Evolutionary conservation across 2,888 invertebrate species (phyloP).

Genomic region (Blastobasis lacticolella): DNA sequence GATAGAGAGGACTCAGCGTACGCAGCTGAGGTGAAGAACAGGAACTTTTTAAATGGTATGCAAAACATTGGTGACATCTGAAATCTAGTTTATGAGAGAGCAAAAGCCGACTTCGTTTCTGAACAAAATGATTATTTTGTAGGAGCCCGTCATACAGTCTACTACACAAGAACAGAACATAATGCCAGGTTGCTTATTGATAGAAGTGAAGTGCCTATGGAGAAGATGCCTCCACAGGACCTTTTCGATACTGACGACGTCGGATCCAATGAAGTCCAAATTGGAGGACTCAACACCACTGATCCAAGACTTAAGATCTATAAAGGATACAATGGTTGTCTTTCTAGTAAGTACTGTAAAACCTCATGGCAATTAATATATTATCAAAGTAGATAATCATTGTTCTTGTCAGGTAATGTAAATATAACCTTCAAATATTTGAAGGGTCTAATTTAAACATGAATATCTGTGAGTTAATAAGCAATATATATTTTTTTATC

Average conservation of each 20-base stretch:
- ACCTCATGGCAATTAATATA: neutral
- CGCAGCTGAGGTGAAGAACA: slow-evolving; percentile 83
- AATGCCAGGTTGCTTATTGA: slow-evolving; percentile 84
- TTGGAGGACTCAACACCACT: slow-evolving; percentile 89
- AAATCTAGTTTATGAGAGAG: no score
- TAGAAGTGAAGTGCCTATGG: slow-evolving; percentile 81
- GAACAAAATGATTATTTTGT: slow-evolving; percentile 18
- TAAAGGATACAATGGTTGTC: slow-evolving; percentile 90
- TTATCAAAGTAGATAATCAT: no score
- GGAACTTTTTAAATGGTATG: slow-evolving; percentile 88
- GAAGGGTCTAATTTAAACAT: no score
- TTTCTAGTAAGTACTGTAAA: slow-evolving; percentile 82
- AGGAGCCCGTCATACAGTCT: slow-evolving; percentile 85
- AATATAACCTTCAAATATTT: no score
- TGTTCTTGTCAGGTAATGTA: no score
- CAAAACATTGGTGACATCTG: neutral
- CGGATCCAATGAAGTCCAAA: slow-evolving; percentile 87
- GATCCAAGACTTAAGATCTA: slow-evolving; percentile 88
- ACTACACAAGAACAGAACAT: slow-evolving; percentile 79
- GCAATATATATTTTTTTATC: no score
- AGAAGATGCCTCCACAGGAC: slow-evolving; percentile 79
- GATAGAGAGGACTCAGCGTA: slow-evolving; percentile 84
- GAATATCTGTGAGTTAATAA: no score
- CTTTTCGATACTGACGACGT: slow-evolving; percentile 78
- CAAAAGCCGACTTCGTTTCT: no score